Evolutionary conservation across 92 coral and sea anemone species (phyloP), one percentile per base, ranked within the genome.

Genomic region (Muricea muricata): DNA sequence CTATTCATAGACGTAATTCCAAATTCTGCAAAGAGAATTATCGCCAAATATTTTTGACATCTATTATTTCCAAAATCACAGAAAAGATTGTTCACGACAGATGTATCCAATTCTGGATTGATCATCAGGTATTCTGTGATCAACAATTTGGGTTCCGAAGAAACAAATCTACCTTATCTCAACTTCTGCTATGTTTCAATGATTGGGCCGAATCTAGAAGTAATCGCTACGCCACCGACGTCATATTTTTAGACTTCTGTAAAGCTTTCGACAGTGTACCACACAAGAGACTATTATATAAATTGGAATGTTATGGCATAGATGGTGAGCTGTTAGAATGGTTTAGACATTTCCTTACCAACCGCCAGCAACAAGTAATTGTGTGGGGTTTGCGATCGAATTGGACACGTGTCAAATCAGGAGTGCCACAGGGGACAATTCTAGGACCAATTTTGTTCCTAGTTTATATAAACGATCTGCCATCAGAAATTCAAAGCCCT

Each of bases 391-490:
- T 20, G 56, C 56, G 15, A 20, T 48, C 56, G 15, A 48, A 18
- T 10, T 48, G 56, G 56, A 1, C 56, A 11, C 56, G 17, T 3
- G 56, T 48, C 15, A 48, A 48, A 48, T 48, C 56, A 48, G 4
- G 56, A 20, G 56, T 48, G 15, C 56, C 56, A 11, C 13, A 48
- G 56, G 56, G 56, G 15, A 48, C 56, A 48, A 48, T 48, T 20
- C 13, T 48, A 48, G 56, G 56, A 7, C 56, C 56, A 12, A 48
- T 48, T 1, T 48, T 48, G 56, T 48, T 48, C 56, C 56, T 48
- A 11, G 15, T 48, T 48, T 48, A 48, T 18, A 48, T 48, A 48
- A 48, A 48, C 56, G 84, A 75, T 65, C n/a, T 52, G 28, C 45
- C 50, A 32, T 57, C 54, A 20, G 56, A 48, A 48, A 48, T 48